Base-by-base conservation (phyloP, 2,888 invertebrate genomes). In the Troides oblongomaculatus region DNA sequence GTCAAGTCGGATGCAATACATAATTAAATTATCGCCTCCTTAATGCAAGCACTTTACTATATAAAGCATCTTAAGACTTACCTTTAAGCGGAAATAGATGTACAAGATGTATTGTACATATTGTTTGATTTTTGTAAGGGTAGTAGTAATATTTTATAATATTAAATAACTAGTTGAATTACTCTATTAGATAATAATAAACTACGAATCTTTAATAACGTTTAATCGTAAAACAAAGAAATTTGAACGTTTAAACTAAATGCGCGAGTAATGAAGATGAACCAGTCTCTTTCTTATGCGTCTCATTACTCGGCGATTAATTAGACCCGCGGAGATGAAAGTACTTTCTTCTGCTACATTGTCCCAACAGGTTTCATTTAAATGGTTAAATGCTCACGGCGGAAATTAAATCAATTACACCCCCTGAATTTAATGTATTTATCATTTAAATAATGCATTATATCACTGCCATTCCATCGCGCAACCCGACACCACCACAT, bases 21-120 rank as follows among this genome's bases (percentile, higher is more conserved):
- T 84, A 84, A 87, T 86, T 84, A 84, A 86, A 87, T 86, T 83
- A 85, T 85, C 79, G 82, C 81, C 75, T 80, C 82, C 84, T 81
- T 81, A 74, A 79, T 75, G 70, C 70, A 71, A 75, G 74, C 80
- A 81, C 79, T 83, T 79, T 77, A 74, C 74, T 80, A 79, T 21
- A 21, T 21, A 21, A 21, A 21, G 21, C 21, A 21, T 21, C 21
- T 21, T 21, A 21, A 21, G 21, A 21, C 21, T 82, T 71, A 71
- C 70, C 69, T 68, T 65, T 59, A 30, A 53, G 65, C 14, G 46
- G 62, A 71, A 64, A 60, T 65, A 64, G 10, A 53, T 50, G 46
- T 25, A n/a, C n/a, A n/a, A n/a, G n/a, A n/a, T n/a, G n/a, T n/a
- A n/a, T n/a, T n/a, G n/a, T n/a, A n/a, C n/a, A n/a, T n/a, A n/a